Evolutionary conservation across 2,888 invertebrate species (phyloP), one percentile per base, ranked within the genome.

Genomic region (Conus canariensis): DNA sequence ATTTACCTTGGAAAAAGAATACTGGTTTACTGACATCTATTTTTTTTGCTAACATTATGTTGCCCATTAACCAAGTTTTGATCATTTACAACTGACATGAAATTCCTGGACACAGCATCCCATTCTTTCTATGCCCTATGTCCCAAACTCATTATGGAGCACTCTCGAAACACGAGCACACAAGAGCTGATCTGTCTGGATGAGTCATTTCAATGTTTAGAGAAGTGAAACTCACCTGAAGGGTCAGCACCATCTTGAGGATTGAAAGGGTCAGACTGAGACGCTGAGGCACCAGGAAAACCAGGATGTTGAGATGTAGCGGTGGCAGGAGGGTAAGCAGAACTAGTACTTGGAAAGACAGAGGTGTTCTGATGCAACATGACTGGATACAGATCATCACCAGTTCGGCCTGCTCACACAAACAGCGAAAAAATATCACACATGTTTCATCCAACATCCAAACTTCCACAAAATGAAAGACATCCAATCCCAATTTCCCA

Each of bases 351-450:
- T 16, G 90, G 64, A 88, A 90, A 90, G 87, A 88, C 90, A 30
- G 91, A 88, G 59, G 91, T 89, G 85, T 86, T 91, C 80, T 90
- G 91, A 88, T 91, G 91, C 45, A 91, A 74, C 91, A 91, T 90
- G 67, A 90, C 89, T 7, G 89, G 89, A 30, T 85, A 89, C 16
- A 89, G 74, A 70, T 89, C 89, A 59, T 89, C 89, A 58, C 83
- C 85, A 56, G 85, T 67, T 14, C 89, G 89, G 74, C 89, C 89
- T 89, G 67, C 10, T 22, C 58, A 83, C 14, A 85, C 22, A 88
- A 60, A 58, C 1, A 85, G 25, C 6, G 22, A 30, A 22, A 83
- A 19, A 83, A 83, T 45, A 83, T 25, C 16, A 83, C 45, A 83
- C 12, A 5, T 7, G 30, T 16, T 30, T 30, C 19, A 83, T 83